phyloP scores from a whole-genome alignment of 2,797 vertebrate genomes.

The Coracias cyanogaster region DNA sequence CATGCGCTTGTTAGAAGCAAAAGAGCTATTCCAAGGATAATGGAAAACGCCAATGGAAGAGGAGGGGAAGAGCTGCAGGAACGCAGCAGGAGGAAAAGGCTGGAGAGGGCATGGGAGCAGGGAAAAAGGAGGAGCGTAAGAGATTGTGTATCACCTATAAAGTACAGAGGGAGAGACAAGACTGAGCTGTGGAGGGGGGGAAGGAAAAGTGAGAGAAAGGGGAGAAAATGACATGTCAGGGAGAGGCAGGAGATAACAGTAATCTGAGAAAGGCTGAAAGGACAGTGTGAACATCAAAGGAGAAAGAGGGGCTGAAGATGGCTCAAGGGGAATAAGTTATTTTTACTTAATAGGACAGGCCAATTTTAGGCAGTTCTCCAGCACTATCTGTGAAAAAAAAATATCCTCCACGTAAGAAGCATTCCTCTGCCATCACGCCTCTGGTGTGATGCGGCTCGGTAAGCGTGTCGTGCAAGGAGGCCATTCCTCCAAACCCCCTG shows the following conservation, averaged over 20 bases:
- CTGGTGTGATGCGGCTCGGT: not conserved
- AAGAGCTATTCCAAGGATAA: not conserved
- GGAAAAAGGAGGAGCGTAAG: not conserved
- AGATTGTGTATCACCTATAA: not conserved
- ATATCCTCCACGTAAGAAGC: not conserved
- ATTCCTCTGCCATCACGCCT: not conserved
- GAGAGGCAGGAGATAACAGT: not conserved
- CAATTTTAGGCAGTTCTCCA: not conserved
- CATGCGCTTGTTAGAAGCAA: not conserved
- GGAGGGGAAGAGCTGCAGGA: not conserved
- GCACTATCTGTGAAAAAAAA: not conserved
- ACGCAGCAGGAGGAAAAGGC: not conserved
- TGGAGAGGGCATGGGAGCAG: not conserved
- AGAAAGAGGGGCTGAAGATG: not conserved
- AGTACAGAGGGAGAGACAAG: not conserved
- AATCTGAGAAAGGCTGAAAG: not conserved
- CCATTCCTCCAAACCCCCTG: not conserved
- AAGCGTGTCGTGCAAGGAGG: rapidly evolving
- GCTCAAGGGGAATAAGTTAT: constrained; percentile 17
- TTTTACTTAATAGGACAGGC: constrained; percentile 51
- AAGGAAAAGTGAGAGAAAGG: not conserved
- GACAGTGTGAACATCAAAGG: not conserved
- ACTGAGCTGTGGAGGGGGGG: not conserved
- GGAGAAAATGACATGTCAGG: not conserved
- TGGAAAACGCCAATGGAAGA: not conserved